Base-by-base conservation (phyloP, 1,140 invertebrate genomes). In the Patella vulgata region DNA sequence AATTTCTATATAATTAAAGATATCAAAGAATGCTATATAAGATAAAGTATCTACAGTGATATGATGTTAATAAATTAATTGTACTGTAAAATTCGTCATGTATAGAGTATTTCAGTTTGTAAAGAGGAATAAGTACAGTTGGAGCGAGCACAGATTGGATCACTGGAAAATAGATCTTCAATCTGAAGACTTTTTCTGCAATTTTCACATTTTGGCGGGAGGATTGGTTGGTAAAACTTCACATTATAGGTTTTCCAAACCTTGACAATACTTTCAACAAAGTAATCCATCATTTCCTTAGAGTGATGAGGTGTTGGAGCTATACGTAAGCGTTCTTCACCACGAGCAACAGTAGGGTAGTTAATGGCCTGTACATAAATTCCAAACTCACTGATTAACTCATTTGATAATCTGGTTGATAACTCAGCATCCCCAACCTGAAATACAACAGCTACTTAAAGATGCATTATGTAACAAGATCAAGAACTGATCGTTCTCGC, bases 351-450 rank as follows among this genome's bases (percentile, higher is more conserved):
- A 0, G 97, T 99, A 25, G 97, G 97, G 86, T 97, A 97, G 84
- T 99, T 99, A 66, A 99, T 99, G 1, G 96, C 93, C 86, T 99
- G 85, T 6, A 98, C 91, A 80, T 99, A 99, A 80, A 98, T 95
- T 1, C 94, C 94, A 75, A 92, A 91, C 56, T 92, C 87, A 70
- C 88, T 88, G 77, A 99, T 87, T 9, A 99, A 86, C 21, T 90
- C 86, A 79, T 98, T 94, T 3, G 93, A 95, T 55, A 98, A 88
- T 75, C 90, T 87, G 4, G 88, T 91, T 68, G 91, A 91, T 57
- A 91, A 86, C 51, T 89, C 85, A 3, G 96, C 93, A 85, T 98
- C 90, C 23, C 94, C 94, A 69, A 98, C 91, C 86, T 93, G 55
- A n/a, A n/a, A n/a, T n/a, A n/a, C n/a, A n/a, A n/a, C n/a, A n/a